Percentiles rank a stretch among this genome's conserved stretches.
phyloP scores from a whole-genome alignment of 1,140 invertebrate genomes.

The Wiebesia pumilae region DNA sequence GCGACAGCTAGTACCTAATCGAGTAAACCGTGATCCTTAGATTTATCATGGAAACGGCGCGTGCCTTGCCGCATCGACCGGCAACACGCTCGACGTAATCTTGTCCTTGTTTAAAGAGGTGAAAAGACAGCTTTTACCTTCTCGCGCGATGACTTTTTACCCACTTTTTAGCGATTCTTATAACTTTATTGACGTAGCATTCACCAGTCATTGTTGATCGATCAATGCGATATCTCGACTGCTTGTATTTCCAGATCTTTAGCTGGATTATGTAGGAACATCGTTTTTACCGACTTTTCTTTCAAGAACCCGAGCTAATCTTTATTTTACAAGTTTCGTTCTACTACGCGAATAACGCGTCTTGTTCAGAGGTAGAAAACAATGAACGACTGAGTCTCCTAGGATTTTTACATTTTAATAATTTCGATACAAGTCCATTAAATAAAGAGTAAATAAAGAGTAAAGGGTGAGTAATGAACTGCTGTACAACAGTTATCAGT shows the following conservation, averaged over 20 bases:
- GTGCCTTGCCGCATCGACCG: neutral
- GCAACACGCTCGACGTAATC: constrained; percentile 9
- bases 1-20: neutral
- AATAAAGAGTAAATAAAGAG: too few relatives aligned
- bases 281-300: neutral
- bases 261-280: neutral
- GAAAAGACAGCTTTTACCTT: neutral
- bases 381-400: neutral
- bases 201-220: constrained; percentile 20
- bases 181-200: constrained; percentile 21
- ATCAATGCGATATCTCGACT: neutral
- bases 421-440: too few relatives aligned
- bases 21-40: neutral
- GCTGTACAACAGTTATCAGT: neutral
- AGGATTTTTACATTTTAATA: neutral
- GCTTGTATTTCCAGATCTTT: neutral
- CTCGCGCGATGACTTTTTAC: neutral
- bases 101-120: neutral
- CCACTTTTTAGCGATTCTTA: neutral
- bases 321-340: neutral
- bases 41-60: constrained; percentile 39
- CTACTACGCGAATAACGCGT: neutral
- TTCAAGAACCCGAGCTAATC: neutral
- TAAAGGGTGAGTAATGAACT: neutral
- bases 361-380: neutral